Base-by-base conservation (phyloP, 2,113 vertebrate genomes). In the Scytalopus superciliaris region DNA sequence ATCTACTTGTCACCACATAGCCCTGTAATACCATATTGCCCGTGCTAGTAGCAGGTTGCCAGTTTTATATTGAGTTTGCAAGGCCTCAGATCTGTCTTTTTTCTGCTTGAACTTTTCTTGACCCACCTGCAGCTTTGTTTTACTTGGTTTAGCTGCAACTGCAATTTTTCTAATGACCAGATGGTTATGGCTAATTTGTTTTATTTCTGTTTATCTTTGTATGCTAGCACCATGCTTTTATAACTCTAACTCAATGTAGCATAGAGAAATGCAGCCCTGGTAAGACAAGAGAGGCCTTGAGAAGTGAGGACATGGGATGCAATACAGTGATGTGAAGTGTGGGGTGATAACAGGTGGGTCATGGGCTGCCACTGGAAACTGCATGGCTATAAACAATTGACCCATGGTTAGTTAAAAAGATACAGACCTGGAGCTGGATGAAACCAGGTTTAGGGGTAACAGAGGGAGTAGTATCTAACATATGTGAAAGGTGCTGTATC, bases 201-300 rank as follows among this genome's bases (percentile, higher is more conserved):
- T 93, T 88, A 60, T 85, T 93, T 92, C 33, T 83, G 52, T 68
- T 82, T 93, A 45, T 75, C 62, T 88, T 79, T 83, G 57, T 56
- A 64, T 68, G 57, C 14, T 83, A 28, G 44, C 57, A 68, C 40
- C 47, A 55, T 22, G 15, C 15, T 40, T 94, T 90, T 85, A 79
- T 40, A 79, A 74, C 23, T 63, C 9, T 45, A 74, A 57, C 14
- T 31, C 0, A 4, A 39, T 10, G 19, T 19, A n/a, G 8, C n/a
- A 13, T 30, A 59, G 25, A 90, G 35, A 87, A 91, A 78, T 17
- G 24, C 9, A 72, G 18, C 10, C 7, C 31, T 76, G 14, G 4
- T 62, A n/a, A 14, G 31, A 50, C 9, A 92, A 35, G 21, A 91
- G 53, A 68, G 28, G 35, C 28, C 49, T 68, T 67, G 30, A 55